phyloP scores from a whole-genome alignment of 1,140 invertebrate species.

The Colletes latitarsis region DNA sequence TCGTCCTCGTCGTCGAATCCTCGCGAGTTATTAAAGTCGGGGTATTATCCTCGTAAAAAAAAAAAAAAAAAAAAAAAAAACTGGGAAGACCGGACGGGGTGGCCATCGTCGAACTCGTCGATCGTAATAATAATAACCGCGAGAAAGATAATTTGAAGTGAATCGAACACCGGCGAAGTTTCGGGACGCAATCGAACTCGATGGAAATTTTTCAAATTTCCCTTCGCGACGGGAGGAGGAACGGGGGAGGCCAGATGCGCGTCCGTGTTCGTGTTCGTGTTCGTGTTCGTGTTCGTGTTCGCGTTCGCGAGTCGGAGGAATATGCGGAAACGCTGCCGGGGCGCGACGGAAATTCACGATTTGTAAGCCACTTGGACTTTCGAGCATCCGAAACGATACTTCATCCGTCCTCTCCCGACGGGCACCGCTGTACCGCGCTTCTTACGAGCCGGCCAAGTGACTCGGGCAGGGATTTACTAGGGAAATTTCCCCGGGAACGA shows the following conservation, averaged over 20 bases:
- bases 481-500: conserved; percentile 55
- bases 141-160: background rate
- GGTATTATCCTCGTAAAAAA: background rate
- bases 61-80: background rate
- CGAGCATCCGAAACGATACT: conserved; percentile 65
- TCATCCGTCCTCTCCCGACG: conserved; percentile 47
- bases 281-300: conserved; percentile 16
- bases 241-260: background rate
- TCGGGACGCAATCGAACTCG: background rate
- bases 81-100: no score
- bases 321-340: conserved; percentile 46
- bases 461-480: conserved; percentile 56
- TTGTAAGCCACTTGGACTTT: conserved; percentile 70
- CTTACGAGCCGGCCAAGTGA: conserved; percentile 61
- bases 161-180: background rate
- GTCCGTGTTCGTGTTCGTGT: conserved; percentile 8
- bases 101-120: background rate
- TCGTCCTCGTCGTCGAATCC: background rate
- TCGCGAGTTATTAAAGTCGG: background rate
- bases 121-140: conserved; percentile 5
- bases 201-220: conserved; percentile 13
- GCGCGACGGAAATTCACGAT: conserved; percentile 67
- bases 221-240: background rate
- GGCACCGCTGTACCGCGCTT: conserved; percentile 20
- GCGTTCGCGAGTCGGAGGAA: conserved; percentile 29